Evolutionary conservation across 53 echinoderm and acorn worm species (phyloP), one percentile per base, ranked within the genome.

Genomic region (Hippasteria phrygiana): DNA sequence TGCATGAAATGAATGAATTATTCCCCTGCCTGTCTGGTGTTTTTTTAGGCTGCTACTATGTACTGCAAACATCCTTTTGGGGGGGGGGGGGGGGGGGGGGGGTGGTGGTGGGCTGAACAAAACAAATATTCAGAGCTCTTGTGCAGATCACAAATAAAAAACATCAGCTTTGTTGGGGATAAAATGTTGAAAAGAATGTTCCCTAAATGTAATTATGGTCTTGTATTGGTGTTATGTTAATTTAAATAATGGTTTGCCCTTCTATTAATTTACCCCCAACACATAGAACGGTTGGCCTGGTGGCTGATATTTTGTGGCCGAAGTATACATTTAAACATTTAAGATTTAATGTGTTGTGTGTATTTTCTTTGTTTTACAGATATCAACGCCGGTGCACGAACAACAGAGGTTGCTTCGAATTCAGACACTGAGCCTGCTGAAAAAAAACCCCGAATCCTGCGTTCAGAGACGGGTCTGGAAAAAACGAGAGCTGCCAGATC

Each of bases 381-480:
- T 62, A 29, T 27, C n/a, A 27, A 62, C 29, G 29, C 62, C 62
- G 26, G n/a, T 27, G 29, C 62, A 62, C 62, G 9, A 62, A 62
- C 31, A 31, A 55, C 55, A 31, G 78, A 78, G 22, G 55, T 20
- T 78, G 55, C 13, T 62, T 62, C 62, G n/a, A n/a, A n/a, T n/a
- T n/a, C n/a, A 62, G 62, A 62, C 62, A 29, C 62, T 22, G 71
- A 71, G 41, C 71, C 71, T 71, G 71, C n/a, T 18, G 38, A 16
- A 40, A 71, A 71, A 41, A 71, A 41, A 20, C 14, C 36, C 22
- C 22, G 41, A 71, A 39, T 71, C 39, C 71, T 71, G 38, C 71
- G 71, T 41, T 71, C 71, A 38, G 29, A 29, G 4, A 14, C 41
- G 12, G 71, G 41, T n/a, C 18, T n/a, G 41, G 38, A 71, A 20